Base-by-base conservation (phyloP, 2,888 invertebrate genomes). In the Napeogenes inachia region DNA sequence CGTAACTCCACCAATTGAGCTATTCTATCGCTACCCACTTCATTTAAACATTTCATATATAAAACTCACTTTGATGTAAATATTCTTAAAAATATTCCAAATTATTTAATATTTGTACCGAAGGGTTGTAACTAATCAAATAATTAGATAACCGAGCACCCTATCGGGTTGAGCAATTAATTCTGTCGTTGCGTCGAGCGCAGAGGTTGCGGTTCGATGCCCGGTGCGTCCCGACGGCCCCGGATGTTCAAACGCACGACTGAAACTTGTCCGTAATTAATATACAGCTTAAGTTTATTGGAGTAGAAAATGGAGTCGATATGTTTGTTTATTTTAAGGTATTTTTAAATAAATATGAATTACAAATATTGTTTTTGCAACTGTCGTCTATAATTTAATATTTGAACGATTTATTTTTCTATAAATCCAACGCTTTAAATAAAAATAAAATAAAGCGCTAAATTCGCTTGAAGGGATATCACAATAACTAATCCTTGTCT, bases 181-280 rank as follows among this genome's bases (percentile, higher is more conserved):
- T 74, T 76, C 68, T 68, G 68, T 65, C 71, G 66, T 62, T 64
- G 71, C 70, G 73, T 76, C 75, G 75, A 65, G 73, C 67, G 72
- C 75, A 75, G 76, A 74, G 71, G 67, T 75, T 79, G 79, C 74
- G 79, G 78, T 79, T 75, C 76, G 75, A 73, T 74, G 74, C 73
- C 71, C 72, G 59, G 63, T 46, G 47, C 47, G 53, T 61, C 60
- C 61, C 64, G 56, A 59, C 63, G 61, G 21, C 72, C 35, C 66
- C 61, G 64, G 60, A 67, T 64, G 62, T 66, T 68, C 65, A 68
- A 69, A 70, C 68, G 71, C 68, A 70, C 68, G 63, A 69, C 62
- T 63, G 65, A 66, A 71, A 73, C 64, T 69, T 69, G 62, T 53
- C 45, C 57, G 61, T 72, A 71, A 71, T 72, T 68, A 73, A 70